A percentile compares a stretch with the other conserved stretches of the same genome.
Conservation (phyloP, 2,888 invertebrate genomes). For the Blastobasis lacticolella region DNA sequence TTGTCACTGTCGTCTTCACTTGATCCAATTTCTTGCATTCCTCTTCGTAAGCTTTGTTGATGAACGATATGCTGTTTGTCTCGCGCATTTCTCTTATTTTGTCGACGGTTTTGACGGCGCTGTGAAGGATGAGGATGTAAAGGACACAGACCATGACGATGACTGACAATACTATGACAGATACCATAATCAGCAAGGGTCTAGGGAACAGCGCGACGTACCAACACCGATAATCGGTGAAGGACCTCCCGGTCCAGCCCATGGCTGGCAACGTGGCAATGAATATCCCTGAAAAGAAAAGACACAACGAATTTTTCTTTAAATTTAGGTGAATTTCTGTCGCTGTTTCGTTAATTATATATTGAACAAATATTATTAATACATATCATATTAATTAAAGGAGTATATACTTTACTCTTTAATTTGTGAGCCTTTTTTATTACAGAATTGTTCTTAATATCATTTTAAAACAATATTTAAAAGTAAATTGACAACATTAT, state of each 20-base stretch:
- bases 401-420: too few species aligned
- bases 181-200: slow-evolving; percentile 60
- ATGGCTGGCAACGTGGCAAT: slow-evolving; percentile 40
- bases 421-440: too few species aligned
- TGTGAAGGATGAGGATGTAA: slow-evolving; percentile 70
- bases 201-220: slow-evolving; percentile 72
- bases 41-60: slow-evolving; percentile 39
- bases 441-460: too few species aligned
- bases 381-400: too few species aligned
- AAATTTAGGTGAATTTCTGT: too few species aligned
- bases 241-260: slow-evolving; percentile 57
- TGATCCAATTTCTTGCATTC: slow-evolving; percentile 24
- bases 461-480: too few species aligned
- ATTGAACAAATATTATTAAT: not conserved
- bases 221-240: slow-evolving; percentile 72
- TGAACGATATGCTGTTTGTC: slow-evolving; percentile 23
- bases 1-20: slow-evolving; percentile 25
- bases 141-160: slow-evolving; percentile 47
- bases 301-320: too few species aligned
- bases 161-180: slow-evolving; percentile 60
- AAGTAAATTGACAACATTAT: too few species aligned
- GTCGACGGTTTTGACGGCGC: slow-evolving; percentile 67
- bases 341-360: too few species aligned
- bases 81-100: slow-evolving; percentile 52
- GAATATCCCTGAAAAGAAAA: slow-evolving; percentile 34